Conservation (phyloP, 1,140 invertebrate species). For the Bombus sibiricus region DNA sequence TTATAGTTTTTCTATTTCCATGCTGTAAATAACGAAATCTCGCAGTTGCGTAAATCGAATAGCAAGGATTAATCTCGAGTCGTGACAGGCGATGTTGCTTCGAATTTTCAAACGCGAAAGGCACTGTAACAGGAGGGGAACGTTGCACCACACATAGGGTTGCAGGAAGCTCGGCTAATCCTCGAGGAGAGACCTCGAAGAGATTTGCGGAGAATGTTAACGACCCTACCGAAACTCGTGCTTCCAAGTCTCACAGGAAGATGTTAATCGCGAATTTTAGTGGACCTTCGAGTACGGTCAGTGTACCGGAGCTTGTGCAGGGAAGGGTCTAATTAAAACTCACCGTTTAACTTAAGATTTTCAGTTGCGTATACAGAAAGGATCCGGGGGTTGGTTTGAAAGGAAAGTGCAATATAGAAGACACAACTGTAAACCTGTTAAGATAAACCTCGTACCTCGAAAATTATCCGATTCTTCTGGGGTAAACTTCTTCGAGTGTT, state of each 20-base stretch:
- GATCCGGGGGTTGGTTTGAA: neutral
- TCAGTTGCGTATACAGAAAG: neutral
- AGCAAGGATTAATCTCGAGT: neutral
- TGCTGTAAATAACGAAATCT: neutral
- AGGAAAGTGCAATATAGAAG: neutral
- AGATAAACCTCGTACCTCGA: neutral
- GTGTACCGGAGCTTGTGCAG: no score
- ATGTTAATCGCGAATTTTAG: slow-evolving; percentile 11
- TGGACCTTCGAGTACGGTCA: neutral
- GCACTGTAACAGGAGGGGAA: neutral
- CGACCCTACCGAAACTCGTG: neutral
- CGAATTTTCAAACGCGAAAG: no score
- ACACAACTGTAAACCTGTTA: no score
- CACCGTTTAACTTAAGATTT: neutral
- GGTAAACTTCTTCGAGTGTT: neutral
- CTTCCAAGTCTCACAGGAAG: neutral
- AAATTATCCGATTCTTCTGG: neutral
- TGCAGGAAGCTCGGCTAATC: neutral
- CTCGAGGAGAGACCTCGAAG: neutral
- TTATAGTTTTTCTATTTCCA: neutral
- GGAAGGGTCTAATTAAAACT: slow-evolving; percentile 16
- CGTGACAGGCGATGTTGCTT: no score
- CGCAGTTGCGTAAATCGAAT: neutral
- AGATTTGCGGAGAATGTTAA: slow-evolving; percentile 30
- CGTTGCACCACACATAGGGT: neutral